These are phyloP conservation scores for Yponomeuta cagnagella DNA, from an alignment of 2,888 invertebrate genomes.

Conservation along the genomic window DNA sequence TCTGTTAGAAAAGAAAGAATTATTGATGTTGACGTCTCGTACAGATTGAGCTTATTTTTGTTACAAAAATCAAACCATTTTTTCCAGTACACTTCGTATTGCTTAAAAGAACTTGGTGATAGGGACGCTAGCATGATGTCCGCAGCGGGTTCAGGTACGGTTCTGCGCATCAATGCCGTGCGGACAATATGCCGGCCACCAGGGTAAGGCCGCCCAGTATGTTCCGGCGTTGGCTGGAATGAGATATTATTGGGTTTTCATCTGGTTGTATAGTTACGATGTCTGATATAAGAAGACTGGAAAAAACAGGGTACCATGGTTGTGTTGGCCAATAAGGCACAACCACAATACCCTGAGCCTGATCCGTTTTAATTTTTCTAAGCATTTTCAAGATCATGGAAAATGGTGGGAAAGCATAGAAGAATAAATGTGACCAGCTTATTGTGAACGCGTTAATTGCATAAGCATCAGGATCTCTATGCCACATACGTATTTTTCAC, in stretches of 20 bases:
- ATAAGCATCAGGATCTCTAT: constrained; percentile 11
- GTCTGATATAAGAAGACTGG: neutral
- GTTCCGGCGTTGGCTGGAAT: constrained; percentile 1
- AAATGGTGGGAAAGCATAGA: constrained; percentile 17
- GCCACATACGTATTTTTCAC: constrained; percentile 6
- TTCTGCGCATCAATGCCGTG: neutral
- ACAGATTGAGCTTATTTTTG: too few relatives aligned
- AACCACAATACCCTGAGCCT: constrained; percentile 8
- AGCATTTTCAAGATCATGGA: constrained; percentile 12
- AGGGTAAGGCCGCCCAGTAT: neutral
- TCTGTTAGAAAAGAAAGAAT: too few relatives aligned
- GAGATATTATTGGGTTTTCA: neutral
- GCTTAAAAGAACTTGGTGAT: too few relatives aligned
- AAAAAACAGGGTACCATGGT: constrained; percentile 6
- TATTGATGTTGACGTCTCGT: too few relatives aligned
- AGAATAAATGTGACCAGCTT: neutral
- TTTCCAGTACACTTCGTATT: too few relatives aligned
- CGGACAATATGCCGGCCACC: constrained; percentile 6
- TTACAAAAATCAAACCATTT: too few relatives aligned
- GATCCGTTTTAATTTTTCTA: constrained; percentile 6
- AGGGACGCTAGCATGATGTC: too few relatives aligned
- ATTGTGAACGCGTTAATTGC: constrained; percentile 14
- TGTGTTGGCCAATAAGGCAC: constrained; percentile 14
- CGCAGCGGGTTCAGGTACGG: neutral
- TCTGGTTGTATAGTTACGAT: neutral